A percentile compares a stretch with the other conserved stretches of the same genome.
Conservation (phyloP, 2,797 vertebrate species). For the Pachyuromys duprasi region DNA sequence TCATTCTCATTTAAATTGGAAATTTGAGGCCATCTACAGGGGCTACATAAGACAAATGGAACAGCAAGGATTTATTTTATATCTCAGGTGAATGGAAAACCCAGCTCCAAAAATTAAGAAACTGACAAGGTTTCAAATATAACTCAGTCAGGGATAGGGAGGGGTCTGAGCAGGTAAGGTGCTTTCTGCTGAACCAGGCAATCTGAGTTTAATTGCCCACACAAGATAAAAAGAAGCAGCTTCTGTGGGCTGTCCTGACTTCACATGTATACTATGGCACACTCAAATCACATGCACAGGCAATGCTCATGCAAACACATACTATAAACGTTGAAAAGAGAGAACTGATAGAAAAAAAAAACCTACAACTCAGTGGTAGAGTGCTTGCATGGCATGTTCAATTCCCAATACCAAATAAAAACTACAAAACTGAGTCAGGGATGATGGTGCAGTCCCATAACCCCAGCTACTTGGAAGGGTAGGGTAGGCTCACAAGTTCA, state of each 20-base stretch:
- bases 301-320: not conserved
- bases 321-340: not conserved
- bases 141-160: no score
- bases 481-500: not conserved
- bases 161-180: not conserved
- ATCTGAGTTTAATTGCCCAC: not conserved
- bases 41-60: not conserved
- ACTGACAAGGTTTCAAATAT: not conserved
- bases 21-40: not conserved
- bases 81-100: not conserved
- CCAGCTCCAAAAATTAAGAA: not conserved
- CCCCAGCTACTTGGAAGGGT: not conserved
- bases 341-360: not conserved
- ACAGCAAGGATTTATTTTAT: not conserved
- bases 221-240: not conserved
- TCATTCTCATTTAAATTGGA: not conserved
- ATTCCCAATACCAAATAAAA: not conserved
- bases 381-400: not conserved
- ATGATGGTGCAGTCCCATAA: not conserved
- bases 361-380: not conserved
- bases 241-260: not conserved
- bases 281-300: no score
- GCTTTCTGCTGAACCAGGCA: not conserved
- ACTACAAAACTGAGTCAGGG: not conserved
- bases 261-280: not conserved